Evolutionary conservation across 2,113 vertebrate species (phyloP), one percentile per base, ranked within the genome.

Genomic region (Excalfactoria chinensis): DNA sequence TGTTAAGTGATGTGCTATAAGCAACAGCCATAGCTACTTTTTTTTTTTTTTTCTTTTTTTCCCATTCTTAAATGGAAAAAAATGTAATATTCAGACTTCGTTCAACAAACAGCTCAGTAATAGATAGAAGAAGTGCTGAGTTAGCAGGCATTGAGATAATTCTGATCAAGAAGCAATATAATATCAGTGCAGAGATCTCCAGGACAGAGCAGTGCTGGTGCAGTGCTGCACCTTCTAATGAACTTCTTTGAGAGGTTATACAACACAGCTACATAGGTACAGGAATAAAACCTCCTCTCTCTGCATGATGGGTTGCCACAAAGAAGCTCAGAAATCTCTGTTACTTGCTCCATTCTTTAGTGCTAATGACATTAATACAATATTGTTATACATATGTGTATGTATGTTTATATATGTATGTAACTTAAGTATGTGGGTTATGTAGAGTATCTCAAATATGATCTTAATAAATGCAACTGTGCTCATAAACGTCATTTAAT

Each of bases 1-100:
- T 26, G 30, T 40, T 94, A 91, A 95, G 81, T 93, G 80, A 34
- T 91, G 90, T 34, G 35, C 83, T 76, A 89, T 84, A 88, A 86
- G n/a, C 84, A 86, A 71, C 44, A 67, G 83, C 74, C 83, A 41
- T 37, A 89, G 49, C 23, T 34, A 68, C 35, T n/a, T 43, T 41
- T 48, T 22, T 12, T 12, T 30, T 53, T 84, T 79, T n/a, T 40
- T 43, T 22, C 6, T 12, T 30, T 53, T 84, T 79, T n/a, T 40
- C 40, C 66, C 62, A 46, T 53, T 51, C 11, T 43, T 44, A 85
- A 89, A 83, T 34, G 59, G 56, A 19, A 89, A 53, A 74, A 86
- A 90, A 44, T 34, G 59, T 16, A 67, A 35, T 44, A 85, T 26
- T 40, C 46, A 62, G 48, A 43, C 16, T 53, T 16, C 34, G 13